Evolutionary conservation across 2,888 invertebrate genomes (phyloP).

Genomic region (Apamea sordens): DNA sequence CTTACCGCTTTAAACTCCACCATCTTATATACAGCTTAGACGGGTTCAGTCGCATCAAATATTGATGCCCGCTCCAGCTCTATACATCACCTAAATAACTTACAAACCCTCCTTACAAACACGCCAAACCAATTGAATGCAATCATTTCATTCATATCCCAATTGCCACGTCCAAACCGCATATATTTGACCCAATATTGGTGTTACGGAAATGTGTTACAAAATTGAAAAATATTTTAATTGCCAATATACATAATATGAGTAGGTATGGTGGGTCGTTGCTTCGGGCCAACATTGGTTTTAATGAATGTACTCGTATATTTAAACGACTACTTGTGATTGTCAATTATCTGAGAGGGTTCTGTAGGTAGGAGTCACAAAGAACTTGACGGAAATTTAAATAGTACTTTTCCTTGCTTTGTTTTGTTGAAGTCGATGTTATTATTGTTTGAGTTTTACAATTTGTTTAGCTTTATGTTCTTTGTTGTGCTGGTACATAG

Average conservation of each 20-base stretch:
- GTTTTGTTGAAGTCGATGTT: constrained; percentile 11
- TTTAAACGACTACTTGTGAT: constrained; percentile 36
- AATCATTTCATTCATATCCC: constrained; percentile 53
- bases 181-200: constrained; percentile 58
- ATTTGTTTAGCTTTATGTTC: background rate
- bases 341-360: constrained; percentile 48
- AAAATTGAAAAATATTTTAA: constrained; percentile 61
- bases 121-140: constrained; percentile 39
- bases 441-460: constrained; percentile 14
- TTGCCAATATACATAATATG: constrained; percentile 34
- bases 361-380: constrained; percentile 23
- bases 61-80: constrained; percentile 41
- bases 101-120: constrained; percentile 28
- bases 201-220: constrained; percentile 48
- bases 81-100: constrained; percentile 40
- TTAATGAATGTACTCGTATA: constrained; percentile 28
- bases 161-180: constrained; percentile 53
- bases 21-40: constrained; percentile 38
- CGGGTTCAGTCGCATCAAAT: constrained; percentile 42
- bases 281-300: constrained; percentile 27
- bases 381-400: constrained; percentile 47
- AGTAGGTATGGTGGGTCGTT: constrained; percentile 15
- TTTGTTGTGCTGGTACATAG: background rate
- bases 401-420: constrained; percentile 37
- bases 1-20: constrained; percentile 24